These are phyloP conservation scores for Podarcis lilfordi DNA, from an alignment of 2,797 vertebrate genomes.

Conservation along the genomic window DNA sequence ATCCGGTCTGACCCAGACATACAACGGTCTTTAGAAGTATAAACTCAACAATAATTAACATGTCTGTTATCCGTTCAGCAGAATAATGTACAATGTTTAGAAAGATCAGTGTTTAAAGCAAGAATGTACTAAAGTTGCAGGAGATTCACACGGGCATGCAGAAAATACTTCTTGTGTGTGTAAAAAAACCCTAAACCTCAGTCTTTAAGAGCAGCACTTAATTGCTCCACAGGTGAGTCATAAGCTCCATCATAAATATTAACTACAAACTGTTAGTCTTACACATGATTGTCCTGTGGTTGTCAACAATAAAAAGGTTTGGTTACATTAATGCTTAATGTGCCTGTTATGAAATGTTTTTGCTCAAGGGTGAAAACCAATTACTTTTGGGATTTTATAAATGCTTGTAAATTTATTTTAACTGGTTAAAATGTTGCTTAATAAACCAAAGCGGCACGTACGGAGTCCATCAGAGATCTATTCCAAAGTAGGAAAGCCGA, in stretches of 20 bases:
- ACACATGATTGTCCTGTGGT: conserved; percentile 4
- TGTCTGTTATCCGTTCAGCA: background rate
- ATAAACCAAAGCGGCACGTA: conserved; percentile 50
- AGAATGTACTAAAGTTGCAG: background rate
- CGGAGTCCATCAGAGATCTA: background rate
- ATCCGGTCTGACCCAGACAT: too few species aligned
- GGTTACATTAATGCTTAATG: conserved; percentile 6
- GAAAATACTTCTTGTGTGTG: background rate
- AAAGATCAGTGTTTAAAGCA: background rate
- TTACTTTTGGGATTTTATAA: conserved; percentile 47
- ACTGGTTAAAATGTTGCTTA: conserved; percentile 53
- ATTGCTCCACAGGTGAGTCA: conserved; percentile 12
- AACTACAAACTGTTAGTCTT: conserved; percentile 4
- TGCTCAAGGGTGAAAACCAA: conserved; percentile 54
- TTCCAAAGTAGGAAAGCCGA: background rate
- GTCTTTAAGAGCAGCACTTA: background rate
- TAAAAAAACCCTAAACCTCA: background rate
- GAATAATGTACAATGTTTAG: background rate
- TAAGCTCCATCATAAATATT: conserved; percentile 16
- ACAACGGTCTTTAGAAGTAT: background rate
- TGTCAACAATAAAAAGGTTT: conserved; percentile 34
- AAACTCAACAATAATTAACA: background rate
- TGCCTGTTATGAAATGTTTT: conserved; percentile 24
- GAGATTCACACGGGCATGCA: background rate
- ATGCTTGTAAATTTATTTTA: conserved; percentile 51